A percentile compares a stretch with the other conserved stretches of the same genome.
Evolutionary conservation across 2,113 vertebrate genomes (phyloP).

Genomic region (Mormyrus lacerda): DNA sequence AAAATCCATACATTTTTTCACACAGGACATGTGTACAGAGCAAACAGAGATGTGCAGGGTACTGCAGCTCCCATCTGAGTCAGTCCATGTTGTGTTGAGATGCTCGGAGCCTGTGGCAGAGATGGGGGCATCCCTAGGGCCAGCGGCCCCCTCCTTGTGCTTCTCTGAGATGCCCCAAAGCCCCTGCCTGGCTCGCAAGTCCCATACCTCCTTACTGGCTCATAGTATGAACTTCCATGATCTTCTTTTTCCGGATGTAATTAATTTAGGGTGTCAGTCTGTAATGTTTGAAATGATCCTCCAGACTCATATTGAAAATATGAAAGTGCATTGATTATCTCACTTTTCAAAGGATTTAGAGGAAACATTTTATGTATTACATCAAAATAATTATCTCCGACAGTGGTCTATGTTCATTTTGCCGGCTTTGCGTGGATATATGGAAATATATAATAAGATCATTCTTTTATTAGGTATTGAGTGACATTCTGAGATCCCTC

Average conservation of each 20-base stretch:
- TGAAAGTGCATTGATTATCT: conserved; percentile 2
- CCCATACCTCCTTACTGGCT: not conserved
- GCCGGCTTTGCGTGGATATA: not conserved
- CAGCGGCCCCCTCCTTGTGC: not conserved
- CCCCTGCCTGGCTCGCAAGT: not conserved
- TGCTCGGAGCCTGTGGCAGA: not conserved
- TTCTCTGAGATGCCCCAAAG: not conserved
- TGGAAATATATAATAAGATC: not conserved
- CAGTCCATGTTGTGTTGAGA: not conserved
- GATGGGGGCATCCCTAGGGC: not conserved
- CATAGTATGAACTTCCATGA: not conserved
- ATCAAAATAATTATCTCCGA: not conserved
- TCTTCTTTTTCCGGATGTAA: not conserved
- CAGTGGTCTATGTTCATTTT: not conserved
- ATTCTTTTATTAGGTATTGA: not conserved
- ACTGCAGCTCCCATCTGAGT: not conserved
- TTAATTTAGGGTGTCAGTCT: not conserved
- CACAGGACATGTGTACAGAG: not conserved
- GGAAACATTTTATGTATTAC: not conserved
- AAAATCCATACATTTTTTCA: not conserved
- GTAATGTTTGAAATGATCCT: not conserved
- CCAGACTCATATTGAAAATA: not conserved
- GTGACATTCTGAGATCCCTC: not conserved
- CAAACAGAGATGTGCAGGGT: not conserved
- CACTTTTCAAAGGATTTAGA: not conserved